A percentile compares a stretch with the other conserved stretches of the same genome.
Conservation (phyloP, 2,113 vertebrate genomes). For the Oryzias woworae region DNA sequence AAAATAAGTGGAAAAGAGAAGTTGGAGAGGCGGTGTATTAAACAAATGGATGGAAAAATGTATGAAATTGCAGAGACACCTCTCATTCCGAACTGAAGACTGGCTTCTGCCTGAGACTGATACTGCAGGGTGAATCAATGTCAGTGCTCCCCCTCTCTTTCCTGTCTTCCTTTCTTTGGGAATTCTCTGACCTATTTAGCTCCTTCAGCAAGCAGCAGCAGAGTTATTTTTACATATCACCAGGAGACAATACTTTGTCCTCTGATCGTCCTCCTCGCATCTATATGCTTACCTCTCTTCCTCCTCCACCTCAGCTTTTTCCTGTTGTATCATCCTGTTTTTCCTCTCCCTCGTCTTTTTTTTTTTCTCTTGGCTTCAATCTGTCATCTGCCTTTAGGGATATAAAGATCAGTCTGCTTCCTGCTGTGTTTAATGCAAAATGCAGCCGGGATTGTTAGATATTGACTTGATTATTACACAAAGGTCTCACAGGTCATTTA, state of each 20-base stretch:
- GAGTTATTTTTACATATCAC: constrained; percentile 80
- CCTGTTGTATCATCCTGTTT: constrained; percentile 2
- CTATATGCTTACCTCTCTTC: constrained; percentile 22
- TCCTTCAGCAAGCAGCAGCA: constrained; percentile 70
- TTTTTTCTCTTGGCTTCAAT: constrained; percentile 17
- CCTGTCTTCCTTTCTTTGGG: constrained; percentile 56
- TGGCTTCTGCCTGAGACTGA: constrained; percentile 56
- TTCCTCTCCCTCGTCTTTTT: constrained; percentile 9
- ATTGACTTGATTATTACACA: background rate
- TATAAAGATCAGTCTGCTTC: constrained; percentile 6
- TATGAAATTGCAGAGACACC: constrained; percentile 12
- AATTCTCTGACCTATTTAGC: constrained; percentile 81
- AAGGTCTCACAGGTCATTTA: background rate
- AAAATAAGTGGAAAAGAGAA: background rate
- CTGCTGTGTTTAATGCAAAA: constrained; percentile 7
- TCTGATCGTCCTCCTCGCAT: constrained; percentile 59
- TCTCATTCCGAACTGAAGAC: constrained; percentile 34
- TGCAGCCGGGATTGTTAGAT: constrained; percentile 2
- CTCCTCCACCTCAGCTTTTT: constrained; percentile 33
- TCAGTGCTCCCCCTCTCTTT: constrained; percentile 27
- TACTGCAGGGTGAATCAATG: constrained; percentile 55
- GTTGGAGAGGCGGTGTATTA: background rate
- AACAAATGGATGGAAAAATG: constrained; percentile 5
- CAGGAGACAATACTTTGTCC: constrained; percentile 72
- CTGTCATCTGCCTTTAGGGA: constrained; percentile 9